Evolutionary conservation across 2,797 vertebrate species (phyloP).

Genomic region (Falco concolor): DNA sequence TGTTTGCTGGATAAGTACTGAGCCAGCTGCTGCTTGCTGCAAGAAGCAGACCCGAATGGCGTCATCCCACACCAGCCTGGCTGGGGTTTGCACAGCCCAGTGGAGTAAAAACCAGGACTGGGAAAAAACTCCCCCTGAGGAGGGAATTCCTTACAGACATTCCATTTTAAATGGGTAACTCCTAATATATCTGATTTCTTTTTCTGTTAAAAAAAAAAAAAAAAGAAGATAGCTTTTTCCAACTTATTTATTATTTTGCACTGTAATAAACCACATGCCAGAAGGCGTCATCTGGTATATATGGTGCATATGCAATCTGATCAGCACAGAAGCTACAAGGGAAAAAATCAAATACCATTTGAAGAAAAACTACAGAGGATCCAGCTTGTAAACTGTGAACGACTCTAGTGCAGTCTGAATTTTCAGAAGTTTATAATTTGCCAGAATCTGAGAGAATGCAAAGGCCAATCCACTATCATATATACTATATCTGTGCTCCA

Average conservation of each 20-base stretch:
- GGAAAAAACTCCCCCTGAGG: neutral
- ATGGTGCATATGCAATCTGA: neutral
- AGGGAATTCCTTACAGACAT: neutral
- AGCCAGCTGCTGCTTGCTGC: neutral
- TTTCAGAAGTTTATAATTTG: neutral
- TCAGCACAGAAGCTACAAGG: neutral
- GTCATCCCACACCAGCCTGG: neutral
- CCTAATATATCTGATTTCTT: neutral
- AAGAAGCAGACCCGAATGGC: neutral
- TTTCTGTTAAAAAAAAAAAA: fast-evolving
- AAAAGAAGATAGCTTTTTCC: neutral
- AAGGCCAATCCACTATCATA: neutral
- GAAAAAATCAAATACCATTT: neutral
- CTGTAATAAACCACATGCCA: neutral
- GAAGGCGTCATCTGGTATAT: neutral
- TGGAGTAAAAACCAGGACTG: neutral
- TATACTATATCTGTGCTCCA: neutral
- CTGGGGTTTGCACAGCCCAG: neutral
- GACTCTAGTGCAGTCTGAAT: neutral
- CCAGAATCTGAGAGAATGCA: neutral
- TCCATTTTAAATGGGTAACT: neutral
- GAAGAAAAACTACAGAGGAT: neutral
- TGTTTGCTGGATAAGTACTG: neutral
- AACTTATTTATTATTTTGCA: neutral
- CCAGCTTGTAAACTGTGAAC: neutral